These are phyloP conservation scores for Hippocampus zosterae DNA, from an alignment of 2,113 vertebrate species.

Conservation along the genomic window DNA sequence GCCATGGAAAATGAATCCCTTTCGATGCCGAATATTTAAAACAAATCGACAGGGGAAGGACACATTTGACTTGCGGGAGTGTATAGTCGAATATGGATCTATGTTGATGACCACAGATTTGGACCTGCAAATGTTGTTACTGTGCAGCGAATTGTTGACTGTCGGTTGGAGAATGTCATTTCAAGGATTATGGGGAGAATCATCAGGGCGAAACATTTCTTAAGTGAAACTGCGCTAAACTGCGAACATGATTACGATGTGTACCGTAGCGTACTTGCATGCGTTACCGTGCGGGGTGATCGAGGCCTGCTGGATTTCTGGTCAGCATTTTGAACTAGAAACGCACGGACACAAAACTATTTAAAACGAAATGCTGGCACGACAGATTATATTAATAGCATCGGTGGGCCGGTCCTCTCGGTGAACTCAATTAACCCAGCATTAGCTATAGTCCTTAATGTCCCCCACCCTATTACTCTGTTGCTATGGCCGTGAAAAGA, in stretches of 20 bases:
- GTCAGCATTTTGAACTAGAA: neutral
- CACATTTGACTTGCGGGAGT: slow-evolving; percentile 43
- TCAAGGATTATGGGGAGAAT: slow-evolving; percentile 55
- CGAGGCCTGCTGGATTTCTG: slow-evolving; percentile 7
- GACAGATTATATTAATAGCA: slow-evolving; percentile 46
- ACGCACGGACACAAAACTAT: neutral
- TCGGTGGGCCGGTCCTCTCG: slow-evolving; percentile 50
- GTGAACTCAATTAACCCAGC: slow-evolving; percentile 63
- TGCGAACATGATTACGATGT: slow-evolving; percentile 53
- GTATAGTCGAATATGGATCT: slow-evolving; percentile 4
- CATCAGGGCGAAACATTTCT: slow-evolving; percentile 53
- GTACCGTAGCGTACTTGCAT: slow-evolving; percentile 12
- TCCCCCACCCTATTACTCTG: slow-evolving; percentile 65
- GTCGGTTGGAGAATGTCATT: slow-evolving; percentile 59
- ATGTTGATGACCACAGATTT: neutral
- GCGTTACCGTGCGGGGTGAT: slow-evolving; percentile 34
- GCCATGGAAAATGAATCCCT: no score
- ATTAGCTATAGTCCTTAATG: slow-evolving; percentile 66
- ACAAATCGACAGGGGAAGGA: slow-evolving; percentile 39
- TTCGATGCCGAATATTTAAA: no score
- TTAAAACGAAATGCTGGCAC: slow-evolving; percentile 6
- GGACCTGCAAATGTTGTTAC: slow-evolving; percentile 61
- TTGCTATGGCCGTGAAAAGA: slow-evolving; percentile 41
- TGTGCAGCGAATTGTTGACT: slow-evolving; percentile 61
- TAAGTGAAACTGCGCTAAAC: slow-evolving; percentile 56